Conservation (phyloP, 2,797 vertebrate genomes). For the Hemitrygon akajei region DNA sequence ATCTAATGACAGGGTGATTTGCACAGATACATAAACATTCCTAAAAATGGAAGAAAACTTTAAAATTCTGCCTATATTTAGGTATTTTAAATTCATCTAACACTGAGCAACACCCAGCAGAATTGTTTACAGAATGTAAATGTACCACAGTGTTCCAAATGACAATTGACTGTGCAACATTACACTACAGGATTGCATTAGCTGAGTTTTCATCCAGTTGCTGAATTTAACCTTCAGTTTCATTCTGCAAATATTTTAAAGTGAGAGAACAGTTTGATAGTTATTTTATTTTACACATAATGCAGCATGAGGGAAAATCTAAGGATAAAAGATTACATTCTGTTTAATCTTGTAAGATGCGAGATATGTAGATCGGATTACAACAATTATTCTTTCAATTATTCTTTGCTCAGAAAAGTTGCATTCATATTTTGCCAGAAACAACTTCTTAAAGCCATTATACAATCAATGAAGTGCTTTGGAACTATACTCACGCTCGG, state of each 20-base stretch:
- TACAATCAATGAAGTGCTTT: not conserved
- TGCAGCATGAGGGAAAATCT: not conserved
- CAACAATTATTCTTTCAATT: not conserved
- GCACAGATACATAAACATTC: not conserved
- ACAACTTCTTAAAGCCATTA: not conserved
- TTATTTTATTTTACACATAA: not conserved
- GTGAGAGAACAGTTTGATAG: not conserved
- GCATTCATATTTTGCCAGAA: too few species aligned
- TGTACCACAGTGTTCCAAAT: not conserved
- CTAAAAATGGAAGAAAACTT: not conserved
- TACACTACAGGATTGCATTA: not conserved
- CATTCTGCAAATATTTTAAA: not conserved
- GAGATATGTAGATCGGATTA: not conserved
- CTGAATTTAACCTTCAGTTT: not conserved
- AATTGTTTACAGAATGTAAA: not conserved
- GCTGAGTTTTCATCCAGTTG: not conserved
- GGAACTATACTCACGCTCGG: not conserved
- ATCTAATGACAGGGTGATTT: not conserved
- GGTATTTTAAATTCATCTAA: not conserved
- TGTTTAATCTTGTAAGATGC: not conserved
- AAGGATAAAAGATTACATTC: not conserved
- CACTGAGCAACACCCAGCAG: not conserved
- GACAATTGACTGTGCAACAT: not conserved
- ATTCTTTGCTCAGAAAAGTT: not conserved
- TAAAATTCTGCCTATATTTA: not conserved